Evolutionary conservation across 2,888 invertebrate genomes (phyloP).

Genomic region (Meloe dianella): DNA sequence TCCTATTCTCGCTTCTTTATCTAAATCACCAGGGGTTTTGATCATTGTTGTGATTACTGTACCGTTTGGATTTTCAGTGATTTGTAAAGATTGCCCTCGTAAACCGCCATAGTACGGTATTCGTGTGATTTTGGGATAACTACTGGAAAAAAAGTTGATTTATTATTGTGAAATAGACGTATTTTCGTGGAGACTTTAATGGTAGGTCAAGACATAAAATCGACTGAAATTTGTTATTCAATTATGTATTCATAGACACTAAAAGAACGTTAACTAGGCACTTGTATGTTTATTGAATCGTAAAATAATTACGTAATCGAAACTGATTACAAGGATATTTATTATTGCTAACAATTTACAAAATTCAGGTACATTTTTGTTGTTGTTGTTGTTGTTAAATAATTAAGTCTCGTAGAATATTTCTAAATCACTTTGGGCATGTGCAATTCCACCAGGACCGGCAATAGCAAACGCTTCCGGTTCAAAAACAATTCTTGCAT

Average conservation of each 20-base stretch:
- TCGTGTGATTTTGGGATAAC: slow-evolving; percentile 47
- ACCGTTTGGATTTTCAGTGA: slow-evolving; percentile 64
- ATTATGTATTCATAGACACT: slow-evolving; percentile 22
- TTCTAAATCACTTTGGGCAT: slow-evolving; percentile 75
- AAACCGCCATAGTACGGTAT: slow-evolving; percentile 76
- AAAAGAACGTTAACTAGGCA: slow-evolving; percentile 26
- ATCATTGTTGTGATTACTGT: slow-evolving; percentile 54
- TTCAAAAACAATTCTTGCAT: slow-evolving; percentile 69
- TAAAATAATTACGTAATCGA: slow-evolving; percentile 15
- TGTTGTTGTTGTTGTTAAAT: not conserved
- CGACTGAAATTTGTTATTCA: slow-evolving; percentile 10
- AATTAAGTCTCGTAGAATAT: slow-evolving; percentile 53
- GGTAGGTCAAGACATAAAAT: not conserved
- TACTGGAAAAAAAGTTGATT: slow-evolving; percentile 26
- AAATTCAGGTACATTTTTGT: slow-evolving; percentile 12
- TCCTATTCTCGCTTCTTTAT: slow-evolving; percentile 34
- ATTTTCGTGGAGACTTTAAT: not conserved
- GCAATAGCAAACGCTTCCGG: slow-evolving; percentile 75
- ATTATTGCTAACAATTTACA: not conserved
- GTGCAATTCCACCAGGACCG: slow-evolving; percentile 78
- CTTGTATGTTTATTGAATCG: slow-evolving; percentile 25
- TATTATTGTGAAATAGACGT: not conserved
- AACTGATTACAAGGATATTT: not conserved
- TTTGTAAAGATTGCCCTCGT: slow-evolving; percentile 71
- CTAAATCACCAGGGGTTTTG: slow-evolving; percentile 49